Evolutionary conservation across 2,113 vertebrate species (phyloP).

Genomic region (Sylvia atricapilla): DNA sequence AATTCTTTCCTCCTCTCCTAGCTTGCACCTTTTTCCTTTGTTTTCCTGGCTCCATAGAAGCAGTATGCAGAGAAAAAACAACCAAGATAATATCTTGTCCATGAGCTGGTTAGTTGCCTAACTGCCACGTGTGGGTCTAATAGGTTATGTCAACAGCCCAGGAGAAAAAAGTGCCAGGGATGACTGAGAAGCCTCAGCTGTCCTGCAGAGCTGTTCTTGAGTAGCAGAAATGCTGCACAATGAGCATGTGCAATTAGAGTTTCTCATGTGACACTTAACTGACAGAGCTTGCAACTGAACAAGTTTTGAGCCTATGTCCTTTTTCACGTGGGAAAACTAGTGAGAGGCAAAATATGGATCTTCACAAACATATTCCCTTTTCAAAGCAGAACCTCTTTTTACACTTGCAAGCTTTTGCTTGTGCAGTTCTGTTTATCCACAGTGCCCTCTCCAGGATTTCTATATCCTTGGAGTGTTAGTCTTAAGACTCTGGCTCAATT

Average conservation of each 20-base stretch:
- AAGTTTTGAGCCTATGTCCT: neutral
- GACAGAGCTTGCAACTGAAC: neutral
- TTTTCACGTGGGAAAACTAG: neutral
- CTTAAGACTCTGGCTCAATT: neutral
- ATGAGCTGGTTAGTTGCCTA: neutral
- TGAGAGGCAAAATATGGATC: neutral
- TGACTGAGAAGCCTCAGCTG: neutral
- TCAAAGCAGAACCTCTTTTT: neutral
- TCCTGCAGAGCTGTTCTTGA: neutral
- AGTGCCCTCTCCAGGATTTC: conserved; percentile 26
- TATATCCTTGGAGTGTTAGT: neutral
- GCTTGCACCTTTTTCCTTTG: neutral
- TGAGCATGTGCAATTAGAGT: neutral
- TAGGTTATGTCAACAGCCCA: neutral
- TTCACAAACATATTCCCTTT: neutral
- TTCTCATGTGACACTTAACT: neutral
- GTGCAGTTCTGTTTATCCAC: conserved; percentile 29
- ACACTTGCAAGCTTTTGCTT: neutral
- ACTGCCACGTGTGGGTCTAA: neutral
- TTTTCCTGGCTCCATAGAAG: neutral
- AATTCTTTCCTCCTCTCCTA: neutral
- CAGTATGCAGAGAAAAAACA: neutral
- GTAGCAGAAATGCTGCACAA: neutral
- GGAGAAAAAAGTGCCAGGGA: neutral
- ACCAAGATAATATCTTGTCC: neutral